Base-by-base conservation (phyloP, 2,113 vertebrate species). In the Myiopsitta monachus region DNA sequence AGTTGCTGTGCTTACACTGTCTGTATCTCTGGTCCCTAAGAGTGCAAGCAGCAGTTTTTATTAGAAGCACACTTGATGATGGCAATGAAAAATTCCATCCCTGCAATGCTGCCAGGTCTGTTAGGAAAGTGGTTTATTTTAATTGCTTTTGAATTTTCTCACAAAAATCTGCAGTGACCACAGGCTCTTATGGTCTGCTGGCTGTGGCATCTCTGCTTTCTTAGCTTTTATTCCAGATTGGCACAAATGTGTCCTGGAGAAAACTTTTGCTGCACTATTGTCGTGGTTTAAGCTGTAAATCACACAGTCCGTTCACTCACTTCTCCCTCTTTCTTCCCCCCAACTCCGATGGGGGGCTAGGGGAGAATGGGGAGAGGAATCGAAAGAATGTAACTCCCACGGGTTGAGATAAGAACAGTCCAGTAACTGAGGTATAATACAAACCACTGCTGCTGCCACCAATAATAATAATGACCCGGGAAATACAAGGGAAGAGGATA, bases 241-340 rank as follows among this genome's bases (percentile, higher is more conserved):
- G 7, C 7, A 90, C 14, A 36, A 57, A 75, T 18, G 7, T 36
- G 22, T 27, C 21, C 16, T 28, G 19, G 11, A 75, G 46, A 77
- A 87, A 81, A 36, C 3, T n/a, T 82, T 18, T 78, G 14, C 49
- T 69, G 33, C 0, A 0, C n/a, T n/a, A n/a, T n/a, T n/a, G n/a
- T n/a, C n/a, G n/a, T n/a, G n/a, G n/a, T n/a, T n/a, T n/a, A n/a
- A n/a, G n/a, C n/a, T n/a, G n/a, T n/a, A n/a, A n/a, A n/a, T n/a
- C n/a, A n/a, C n/a, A n/a, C n/a, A n/a, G n/a, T n/a, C n/a, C n/a
- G n/a, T n/a, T n/a, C n/a, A n/a, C n/a, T n/a, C n/a, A n/a, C n/a
- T n/a, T n/a, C n/a, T n/a, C n/a, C n/a, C n/a, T n/a, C n/a, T n/a
- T n/a, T n/a, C n/a, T n/a, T n/a, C n/a, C n/a, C n/a, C n/a, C n/a